A percentile compares a stretch with the other conserved stretches of the same genome.
These are phyloP conservation scores for Pandemis heparana DNA, from an alignment of 2,888 invertebrate genomes.

Conservation along the genomic window DNA sequence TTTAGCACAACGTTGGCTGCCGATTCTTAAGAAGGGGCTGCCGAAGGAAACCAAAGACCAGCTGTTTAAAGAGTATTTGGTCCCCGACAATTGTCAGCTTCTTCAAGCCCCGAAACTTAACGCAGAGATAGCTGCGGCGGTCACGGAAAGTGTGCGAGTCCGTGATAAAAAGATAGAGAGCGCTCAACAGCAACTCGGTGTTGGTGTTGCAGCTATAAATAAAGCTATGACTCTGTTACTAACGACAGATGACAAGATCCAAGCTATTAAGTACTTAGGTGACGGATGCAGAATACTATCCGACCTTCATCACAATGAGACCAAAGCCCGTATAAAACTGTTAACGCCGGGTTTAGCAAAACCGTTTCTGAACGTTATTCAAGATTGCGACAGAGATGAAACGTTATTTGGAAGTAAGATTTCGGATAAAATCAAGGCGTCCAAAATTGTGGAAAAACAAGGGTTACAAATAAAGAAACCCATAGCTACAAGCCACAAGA, in stretches of 20 bases:
- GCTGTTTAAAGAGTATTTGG: slow-evolving; percentile 27
- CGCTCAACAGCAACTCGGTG: slow-evolving; percentile 44
- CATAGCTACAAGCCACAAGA: background rate
- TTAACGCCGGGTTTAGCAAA: slow-evolving; percentile 45
- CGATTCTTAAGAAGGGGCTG: slow-evolving; percentile 43
- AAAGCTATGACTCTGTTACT: slow-evolving; percentile 13
- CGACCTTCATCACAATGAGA: slow-evolving; percentile 40
- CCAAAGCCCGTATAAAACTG: slow-evolving; percentile 39
- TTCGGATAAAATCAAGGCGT: slow-evolving; percentile 43
- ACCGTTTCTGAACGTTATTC: slow-evolving; percentile 39
- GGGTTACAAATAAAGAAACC: slow-evolving; percentile 1
- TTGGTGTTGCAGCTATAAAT: slow-evolving; percentile 43
- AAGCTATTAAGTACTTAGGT: slow-evolving; percentile 35
- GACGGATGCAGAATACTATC: slow-evolving; percentile 41
- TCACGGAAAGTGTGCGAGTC: slow-evolving; percentile 26
- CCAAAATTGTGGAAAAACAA: slow-evolving; percentile 21
- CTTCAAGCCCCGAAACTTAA: slow-evolving; percentile 44
- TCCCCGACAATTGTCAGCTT: slow-evolving; percentile 40
- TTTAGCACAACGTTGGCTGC: slow-evolving; percentile 39
- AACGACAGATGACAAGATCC: slow-evolving; percentile 14
- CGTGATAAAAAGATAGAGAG: slow-evolving; percentile 38
- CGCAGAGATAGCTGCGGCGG: slow-evolving; percentile 42
- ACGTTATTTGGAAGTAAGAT: slow-evolving; percentile 44
- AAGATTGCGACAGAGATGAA: slow-evolving; percentile 45
- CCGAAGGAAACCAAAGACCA: slow-evolving; percentile 41